Evolutionary conservation across 2,797 vertebrate species (phyloP), one percentile per base, ranked within the genome.

Genomic region (Poeciliopsis gracilis): DNA sequence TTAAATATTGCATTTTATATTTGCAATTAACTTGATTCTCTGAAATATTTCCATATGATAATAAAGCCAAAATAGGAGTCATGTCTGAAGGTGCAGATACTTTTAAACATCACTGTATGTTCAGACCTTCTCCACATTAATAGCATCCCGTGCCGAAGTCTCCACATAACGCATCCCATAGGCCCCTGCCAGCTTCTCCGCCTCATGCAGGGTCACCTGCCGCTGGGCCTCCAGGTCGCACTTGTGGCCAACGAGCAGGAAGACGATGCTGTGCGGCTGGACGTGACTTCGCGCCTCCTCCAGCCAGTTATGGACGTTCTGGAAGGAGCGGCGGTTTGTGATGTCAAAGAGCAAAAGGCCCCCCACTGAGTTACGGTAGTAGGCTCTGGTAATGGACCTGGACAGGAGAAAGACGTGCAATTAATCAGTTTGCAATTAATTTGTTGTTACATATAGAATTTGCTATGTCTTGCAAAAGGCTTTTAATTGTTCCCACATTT

Each of bases 351-450:
- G 96, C 76, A 99, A 97, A 75, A 99, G 96, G 53, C 98, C 98
- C 23, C 98, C 98, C 47, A 99, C 98, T 0, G 98, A 99, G 95
- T 99, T 99, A 87, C 98, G 97, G 95, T 99, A 99, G 95, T 99
- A 99, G 38, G 98, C 98, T 82, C 97, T 95, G 80, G 98, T 99
- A 93, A 99, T 99, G 84, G 98, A 99, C 93, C 98, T 99, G 93
- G 25, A 70, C 23, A 43, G 53, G 8, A 55, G 9, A 11, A 55
- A 53, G n/a, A 67, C 18, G 23, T 38, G 33, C 18, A 9, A 41
- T 67, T 67, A 23, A 67, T 38, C 4, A 11, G 49, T 51, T 51
- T n/a, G 53, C n/a, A 55, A n/a, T 10, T 55, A n/a, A 25, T 63
- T 63, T 61, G 8, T 63, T 36, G 6, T 1, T 20, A 63, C 30